A percentile compares a stretch with the other conserved stretches of the same genome.
Evolutionary conservation across 2,888 invertebrate genomes (phyloP).

Genomic region (Oligia fasciuncula): DNA sequence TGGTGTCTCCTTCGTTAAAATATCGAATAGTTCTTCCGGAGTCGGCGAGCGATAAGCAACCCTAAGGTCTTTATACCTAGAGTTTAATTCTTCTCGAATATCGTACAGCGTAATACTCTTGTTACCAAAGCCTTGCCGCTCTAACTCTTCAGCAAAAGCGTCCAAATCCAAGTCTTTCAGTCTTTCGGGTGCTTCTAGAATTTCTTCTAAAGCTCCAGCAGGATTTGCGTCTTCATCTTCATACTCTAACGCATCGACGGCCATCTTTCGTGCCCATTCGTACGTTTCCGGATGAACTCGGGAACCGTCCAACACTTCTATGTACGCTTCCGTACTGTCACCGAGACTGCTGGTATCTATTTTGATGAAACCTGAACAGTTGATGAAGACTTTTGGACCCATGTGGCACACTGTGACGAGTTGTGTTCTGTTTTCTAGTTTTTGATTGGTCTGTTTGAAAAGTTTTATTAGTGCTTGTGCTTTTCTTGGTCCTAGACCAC

Average conservation of each 20-base stretch:
- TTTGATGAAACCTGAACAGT: conserved; percentile 99
- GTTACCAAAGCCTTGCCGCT: conserved; percentile 96
- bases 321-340: conserved; percentile 98
- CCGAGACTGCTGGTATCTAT: conserved; percentile 99
- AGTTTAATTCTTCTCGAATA: conserved; percentile 98
- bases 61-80: conserved; percentile 97
- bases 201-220: conserved; percentile 99
- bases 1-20: conserved; percentile 98
- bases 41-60: conserved; percentile 94
- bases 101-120: conserved; percentile 99
- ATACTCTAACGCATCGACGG: conserved; percentile 99
- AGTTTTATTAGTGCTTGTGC: conserved; percentile 96
- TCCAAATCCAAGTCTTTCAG: conserved; percentile 99
- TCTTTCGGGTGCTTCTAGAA: conserved; percentile 98
- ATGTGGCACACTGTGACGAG: conserved; percentile 98
- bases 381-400: conserved; percentile 99
- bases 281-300: conserved; percentile 99
- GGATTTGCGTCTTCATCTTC: conserved; percentile 99
- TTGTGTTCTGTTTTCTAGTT: conserved; percentile 98
- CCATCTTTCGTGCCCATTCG: conserved; percentile 99
- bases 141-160: conserved; percentile 99
- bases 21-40: conserved; percentile 97
- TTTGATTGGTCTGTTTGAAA: conserved; percentile 96
- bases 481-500: conserved; percentile 98
- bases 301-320: conserved; percentile 98